phyloP scores from a whole-genome alignment of 30 jellyfish, hydroid and myxozoan genomes.

The Rhopilema esculentum region DNA sequence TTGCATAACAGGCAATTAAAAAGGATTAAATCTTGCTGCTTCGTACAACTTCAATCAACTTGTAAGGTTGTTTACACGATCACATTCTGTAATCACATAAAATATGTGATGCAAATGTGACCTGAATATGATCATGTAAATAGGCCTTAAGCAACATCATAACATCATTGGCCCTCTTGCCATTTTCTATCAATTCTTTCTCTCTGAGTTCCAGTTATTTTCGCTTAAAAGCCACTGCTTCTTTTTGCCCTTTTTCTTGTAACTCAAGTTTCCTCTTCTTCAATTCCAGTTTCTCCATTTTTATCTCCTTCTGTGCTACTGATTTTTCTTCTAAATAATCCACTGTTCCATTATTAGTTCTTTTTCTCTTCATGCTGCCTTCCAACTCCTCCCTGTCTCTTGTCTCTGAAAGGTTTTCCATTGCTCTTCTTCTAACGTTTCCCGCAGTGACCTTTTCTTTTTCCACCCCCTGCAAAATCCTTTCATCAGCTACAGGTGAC shows the following conservation, averaged over 20 bases:
- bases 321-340: not conserved
- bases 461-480: not conserved
- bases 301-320: not conserved
- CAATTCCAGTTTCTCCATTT: not conserved
- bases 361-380: not conserved
- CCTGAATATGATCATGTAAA: too few relatives aligned
- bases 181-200: too few relatives aligned
- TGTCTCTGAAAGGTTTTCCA: not conserved
- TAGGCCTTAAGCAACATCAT: too few relatives aligned
- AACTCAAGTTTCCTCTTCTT: not conserved
- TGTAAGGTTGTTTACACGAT: too few relatives aligned
- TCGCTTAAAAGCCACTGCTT: too few relatives aligned
- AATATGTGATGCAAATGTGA: too few relatives aligned
- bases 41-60: too few relatives aligned
- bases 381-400: not conserved
- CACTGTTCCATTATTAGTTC: not conserved
- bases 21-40: too few relatives aligned
- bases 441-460: slow-evolving; percentile 5
- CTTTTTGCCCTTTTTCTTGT: not conserved
- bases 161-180: too few relatives aligned
- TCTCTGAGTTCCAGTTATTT: too few relatives aligned
- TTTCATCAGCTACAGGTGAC: not conserved
- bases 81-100: too few relatives aligned
- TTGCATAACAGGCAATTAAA: too few relatives aligned
- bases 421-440: not conserved